These are phyloP conservation scores for Lepidurus packardi DNA, from an alignment of 1,140 invertebrate genomes.

Conservation along the genomic window DNA sequence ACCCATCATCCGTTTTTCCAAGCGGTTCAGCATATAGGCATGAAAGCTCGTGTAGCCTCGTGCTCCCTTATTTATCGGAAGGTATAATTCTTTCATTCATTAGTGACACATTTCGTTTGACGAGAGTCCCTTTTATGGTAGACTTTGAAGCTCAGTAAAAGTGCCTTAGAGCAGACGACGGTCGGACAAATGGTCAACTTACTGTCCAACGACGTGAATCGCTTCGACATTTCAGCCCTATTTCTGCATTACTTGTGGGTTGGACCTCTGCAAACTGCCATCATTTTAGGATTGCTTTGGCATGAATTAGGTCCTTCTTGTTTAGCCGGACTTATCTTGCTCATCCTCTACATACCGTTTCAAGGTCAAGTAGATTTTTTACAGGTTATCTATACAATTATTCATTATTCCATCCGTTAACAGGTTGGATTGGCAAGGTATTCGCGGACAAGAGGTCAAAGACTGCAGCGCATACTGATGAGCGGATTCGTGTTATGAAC, in stretches of 20 bases:
- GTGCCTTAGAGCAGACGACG: constrained; percentile 66
- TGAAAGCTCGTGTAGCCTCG: constrained; percentile 51
- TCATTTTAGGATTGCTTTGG: constrained; percentile 71
- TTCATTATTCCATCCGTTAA: background rate
- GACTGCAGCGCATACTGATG: constrained; percentile 67
- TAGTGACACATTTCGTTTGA: background rate
- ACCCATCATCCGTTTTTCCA: constrained; percentile 74
- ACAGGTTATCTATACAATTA: background rate
- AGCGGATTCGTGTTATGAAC: constrained; percentile 75
- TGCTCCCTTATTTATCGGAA: constrained; percentile 54
- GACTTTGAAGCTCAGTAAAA: constrained; percentile 54
- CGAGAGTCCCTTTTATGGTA: constrained; percentile 34
- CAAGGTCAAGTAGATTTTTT: constrained; percentile 49
- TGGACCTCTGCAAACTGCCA: constrained; percentile 69
- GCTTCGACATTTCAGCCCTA: constrained; percentile 41
- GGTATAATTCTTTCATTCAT: constrained; percentile 42
- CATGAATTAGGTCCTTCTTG: constrained; percentile 63
- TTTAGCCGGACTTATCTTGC: constrained; percentile 66
- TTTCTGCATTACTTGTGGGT: constrained; percentile 52
- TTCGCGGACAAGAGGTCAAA: constrained; percentile 54
- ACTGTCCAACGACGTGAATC: constrained; percentile 78
- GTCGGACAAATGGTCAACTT: constrained; percentile 86
- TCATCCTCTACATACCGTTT: constrained; percentile 74
- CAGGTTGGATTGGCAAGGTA: constrained; percentile 63
- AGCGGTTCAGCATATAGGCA: constrained; percentile 51